Evolutionary conservation across 2,113 vertebrate genomes (phyloP).

Genomic region (Pterocles orientalis): DNA sequence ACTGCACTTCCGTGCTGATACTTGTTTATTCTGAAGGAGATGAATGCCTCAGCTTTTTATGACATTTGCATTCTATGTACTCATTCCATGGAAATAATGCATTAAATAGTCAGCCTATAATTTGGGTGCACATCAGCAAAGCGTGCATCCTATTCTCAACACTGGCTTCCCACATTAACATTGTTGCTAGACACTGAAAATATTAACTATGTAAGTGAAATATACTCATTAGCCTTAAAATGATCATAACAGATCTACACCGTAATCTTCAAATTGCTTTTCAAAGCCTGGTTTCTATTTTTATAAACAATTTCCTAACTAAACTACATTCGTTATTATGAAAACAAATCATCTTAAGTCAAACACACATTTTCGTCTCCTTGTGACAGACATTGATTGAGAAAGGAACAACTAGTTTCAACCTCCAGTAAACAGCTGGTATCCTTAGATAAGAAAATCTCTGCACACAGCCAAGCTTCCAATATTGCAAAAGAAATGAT

Average conservation of each 20-base stretch:
- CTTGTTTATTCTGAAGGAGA: conserved; percentile 26
- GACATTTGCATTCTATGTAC: conserved; percentile 50
- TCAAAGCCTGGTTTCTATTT: conserved; percentile 75
- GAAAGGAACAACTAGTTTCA: conserved; percentile 76
- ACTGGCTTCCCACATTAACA: conserved; percentile 61
- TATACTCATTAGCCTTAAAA: conserved; percentile 75
- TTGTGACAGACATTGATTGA: conserved; percentile 78
- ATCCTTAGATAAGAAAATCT: conserved; percentile 81
- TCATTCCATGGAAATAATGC: conserved; percentile 55
- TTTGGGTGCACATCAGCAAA: conserved; percentile 66
- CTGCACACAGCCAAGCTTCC: conserved; percentile 67
- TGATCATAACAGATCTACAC: conserved; percentile 67
- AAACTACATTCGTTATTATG: conserved; percentile 70
- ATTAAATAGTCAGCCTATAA: conserved; percentile 61
- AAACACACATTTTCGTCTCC: conserved; percentile 77
- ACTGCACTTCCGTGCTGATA: conserved; percentile 18
- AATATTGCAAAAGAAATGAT: conserved; percentile 64
- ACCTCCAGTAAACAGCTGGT: conserved; percentile 78
- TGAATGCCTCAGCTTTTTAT: conserved; percentile 38
- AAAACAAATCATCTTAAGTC: conserved; percentile 79
- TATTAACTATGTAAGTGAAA: conserved; percentile 71
- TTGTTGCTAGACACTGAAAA: conserved; percentile 66
- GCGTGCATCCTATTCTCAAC: conserved; percentile 26
- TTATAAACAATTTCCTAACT: conserved; percentile 76
- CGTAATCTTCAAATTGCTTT: conserved; percentile 72